phyloP scores from a whole-genome alignment of 2,113 vertebrate genomes.

The Ceyx melanurus region DNA sequence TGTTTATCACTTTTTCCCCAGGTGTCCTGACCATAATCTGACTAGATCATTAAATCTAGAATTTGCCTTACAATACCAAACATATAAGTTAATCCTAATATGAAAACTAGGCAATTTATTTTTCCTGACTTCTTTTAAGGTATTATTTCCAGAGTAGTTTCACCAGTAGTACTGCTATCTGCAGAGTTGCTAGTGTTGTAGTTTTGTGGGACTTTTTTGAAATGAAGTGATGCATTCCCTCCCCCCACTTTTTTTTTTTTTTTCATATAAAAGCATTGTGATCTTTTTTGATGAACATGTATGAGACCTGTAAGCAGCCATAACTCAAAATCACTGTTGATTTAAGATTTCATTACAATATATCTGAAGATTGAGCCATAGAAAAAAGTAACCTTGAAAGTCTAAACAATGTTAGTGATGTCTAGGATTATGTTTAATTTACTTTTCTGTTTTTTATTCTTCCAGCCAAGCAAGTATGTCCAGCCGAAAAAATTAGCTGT shows the following conservation, averaged over 20 bases:
- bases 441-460: slow-evolving; percentile 1
- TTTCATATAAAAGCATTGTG: not conserved
- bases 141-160: not conserved
- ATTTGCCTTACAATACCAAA: not conserved
- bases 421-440: not conserved
- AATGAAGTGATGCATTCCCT: not conserved
- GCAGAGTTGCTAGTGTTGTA: not conserved
- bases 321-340: not conserved
- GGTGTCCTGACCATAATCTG: not conserved
- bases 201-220: not conserved
- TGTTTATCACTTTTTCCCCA: not conserved
- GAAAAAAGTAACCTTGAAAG: not conserved
- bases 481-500: slow-evolving; percentile 93
- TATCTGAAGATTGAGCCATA: not conserved
- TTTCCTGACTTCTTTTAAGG: not conserved
- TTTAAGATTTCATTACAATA: not conserved
- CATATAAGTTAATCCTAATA: not conserved
- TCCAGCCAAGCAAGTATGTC: slow-evolving; percentile 89
- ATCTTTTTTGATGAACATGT: not conserved
- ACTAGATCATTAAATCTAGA: not conserved
- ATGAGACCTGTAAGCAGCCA: not conserved
- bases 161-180: not conserved
- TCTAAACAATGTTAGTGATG: not conserved
- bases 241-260: no score
- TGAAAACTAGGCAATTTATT: not conserved